These are phyloP conservation scores for Hyppa rectilinea DNA, from an alignment of 2,888 invertebrate genomes.

Conservation along the genomic window DNA sequence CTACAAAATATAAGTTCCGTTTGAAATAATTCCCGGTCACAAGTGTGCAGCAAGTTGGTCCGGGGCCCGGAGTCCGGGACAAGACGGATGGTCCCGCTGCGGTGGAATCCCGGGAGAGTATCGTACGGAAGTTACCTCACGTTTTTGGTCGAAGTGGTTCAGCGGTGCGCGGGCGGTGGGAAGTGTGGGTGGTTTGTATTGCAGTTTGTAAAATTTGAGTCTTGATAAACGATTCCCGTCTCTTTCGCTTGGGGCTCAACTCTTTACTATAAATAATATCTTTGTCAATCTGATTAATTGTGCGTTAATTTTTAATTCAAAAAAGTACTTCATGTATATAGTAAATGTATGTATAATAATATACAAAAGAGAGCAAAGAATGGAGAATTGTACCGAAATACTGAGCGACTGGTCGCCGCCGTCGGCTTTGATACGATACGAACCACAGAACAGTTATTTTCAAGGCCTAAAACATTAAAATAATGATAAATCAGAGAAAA, in stretches of 20 bases:
- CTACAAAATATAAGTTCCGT: slow-evolving; percentile 31
- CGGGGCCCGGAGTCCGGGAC: slow-evolving; percentile 53
- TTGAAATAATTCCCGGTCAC: slow-evolving; percentile 52
- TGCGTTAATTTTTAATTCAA: no score
- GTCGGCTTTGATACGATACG: not conserved
- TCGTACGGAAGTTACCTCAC: slow-evolving; percentile 48
- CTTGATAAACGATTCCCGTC: not conserved
- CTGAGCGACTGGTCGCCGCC: not conserved
- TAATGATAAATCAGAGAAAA: no score
- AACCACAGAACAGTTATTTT: no score
- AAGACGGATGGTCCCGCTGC: slow-evolving; percentile 70
- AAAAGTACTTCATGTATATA: no score
- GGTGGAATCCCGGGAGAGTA: slow-evolving; percentile 57
- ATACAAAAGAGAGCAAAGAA: not conserved
- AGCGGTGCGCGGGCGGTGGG: not conserved
- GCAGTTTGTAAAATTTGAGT: not conserved
- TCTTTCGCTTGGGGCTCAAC: not conserved
- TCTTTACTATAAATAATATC: not conserved
- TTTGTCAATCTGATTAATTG: not conserved
- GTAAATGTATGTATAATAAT: no score
- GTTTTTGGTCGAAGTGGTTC: slow-evolving; percentile 34
- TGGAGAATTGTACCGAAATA: not conserved
- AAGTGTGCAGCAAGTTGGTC: slow-evolving; percentile 53
- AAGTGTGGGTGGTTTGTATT: not conserved
- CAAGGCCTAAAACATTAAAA: no score